phyloP scores from a whole-genome alignment of 2,888 invertebrate genomes.

The Aspidiotus destructor region DNA sequence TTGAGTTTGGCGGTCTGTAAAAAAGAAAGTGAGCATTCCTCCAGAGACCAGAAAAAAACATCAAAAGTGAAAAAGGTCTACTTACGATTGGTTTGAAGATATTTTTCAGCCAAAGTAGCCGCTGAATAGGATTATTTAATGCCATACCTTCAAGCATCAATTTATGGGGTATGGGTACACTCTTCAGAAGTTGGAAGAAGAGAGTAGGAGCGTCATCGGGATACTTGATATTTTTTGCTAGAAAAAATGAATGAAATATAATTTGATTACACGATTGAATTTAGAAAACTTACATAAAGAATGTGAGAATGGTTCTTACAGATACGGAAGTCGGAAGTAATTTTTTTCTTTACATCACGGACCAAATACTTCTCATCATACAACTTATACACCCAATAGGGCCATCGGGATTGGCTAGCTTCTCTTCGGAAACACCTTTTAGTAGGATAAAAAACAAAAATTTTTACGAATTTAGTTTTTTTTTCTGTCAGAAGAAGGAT shows the following conservation, averaged over 20 bases:
- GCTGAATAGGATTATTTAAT: slow-evolving; percentile 23
- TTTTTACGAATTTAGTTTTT: not conserved
- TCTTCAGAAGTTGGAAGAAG: slow-evolving; percentile 24
- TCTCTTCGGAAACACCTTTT: slow-evolving; percentile 43
- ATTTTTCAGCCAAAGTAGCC: slow-evolving; percentile 19
- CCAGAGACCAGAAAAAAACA: not conserved
- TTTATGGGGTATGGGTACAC: slow-evolving; percentile 16
- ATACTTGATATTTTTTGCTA: slow-evolving; percentile 13
- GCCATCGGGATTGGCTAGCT: slow-evolving; percentile 53
- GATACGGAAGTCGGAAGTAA: slow-evolving; percentile 8
- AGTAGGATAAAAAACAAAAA: not conserved
- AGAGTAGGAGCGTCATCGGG: slow-evolving; percentile 17
- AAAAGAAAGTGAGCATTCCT: slow-evolving; percentile 34
- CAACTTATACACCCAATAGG: slow-evolving; percentile 55
- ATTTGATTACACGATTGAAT: not conserved
- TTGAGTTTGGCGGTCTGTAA: slow-evolving; percentile 45
- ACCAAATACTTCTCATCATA: slow-evolving; percentile 49
- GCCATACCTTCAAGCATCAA: slow-evolving; percentile 21
- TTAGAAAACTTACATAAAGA: not conserved
- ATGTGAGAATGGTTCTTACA: slow-evolving; percentile 4
- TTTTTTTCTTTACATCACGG: slow-evolving; percentile 41
- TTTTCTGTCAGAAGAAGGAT: too few species aligned
- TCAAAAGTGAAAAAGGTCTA: not conserved
- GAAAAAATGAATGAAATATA: not conserved
- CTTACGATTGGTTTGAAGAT: slow-evolving; percentile 26